Percentiles rank a stretch among this genome's conserved stretches.
Conservation (phyloP, 2,888 invertebrate species). For the Apodemia mormo region DNA sequence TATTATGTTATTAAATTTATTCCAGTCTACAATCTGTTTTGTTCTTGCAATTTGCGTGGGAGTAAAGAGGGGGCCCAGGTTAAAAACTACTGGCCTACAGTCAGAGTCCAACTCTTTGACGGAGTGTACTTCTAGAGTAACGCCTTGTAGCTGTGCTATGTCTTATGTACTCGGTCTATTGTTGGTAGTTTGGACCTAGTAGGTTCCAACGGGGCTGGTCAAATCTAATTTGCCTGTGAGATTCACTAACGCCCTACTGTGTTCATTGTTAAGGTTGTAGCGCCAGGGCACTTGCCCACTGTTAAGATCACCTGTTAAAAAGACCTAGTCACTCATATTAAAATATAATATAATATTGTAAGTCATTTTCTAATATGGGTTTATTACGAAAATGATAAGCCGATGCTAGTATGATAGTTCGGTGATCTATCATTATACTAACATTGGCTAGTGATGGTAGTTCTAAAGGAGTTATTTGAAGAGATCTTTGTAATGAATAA, state of each 20-base stretch:
- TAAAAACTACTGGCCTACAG: background rate
- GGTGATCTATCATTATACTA: no score
- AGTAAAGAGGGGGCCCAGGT: background rate
- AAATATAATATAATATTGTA: slow-evolving; percentile 2
- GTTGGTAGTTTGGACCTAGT: background rate
- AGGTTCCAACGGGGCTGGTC: background rate
- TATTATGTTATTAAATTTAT: no score
- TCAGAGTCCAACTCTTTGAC: background rate
- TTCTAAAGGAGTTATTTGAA: no score
- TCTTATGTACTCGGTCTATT: background rate
- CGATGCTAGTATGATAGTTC: no score
- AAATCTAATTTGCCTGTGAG: background rate
- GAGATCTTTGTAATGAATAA: no score
- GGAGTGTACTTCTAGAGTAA: background rate
- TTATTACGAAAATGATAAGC: background rate
- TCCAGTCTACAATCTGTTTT: no score
- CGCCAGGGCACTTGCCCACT: slow-evolving; percentile 21
- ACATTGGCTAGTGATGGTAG: no score
- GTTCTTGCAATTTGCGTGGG: no score
- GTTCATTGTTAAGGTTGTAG: background rate
- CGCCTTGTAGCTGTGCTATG: background rate
- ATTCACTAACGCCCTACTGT: background rate
- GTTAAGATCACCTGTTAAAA: slow-evolving; percentile 24
- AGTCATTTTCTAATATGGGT: slow-evolving; percentile 7
- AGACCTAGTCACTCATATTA: slow-evolving; percentile 9